Conservation (phyloP, 2,797 vertebrate genomes). For the Leucoraja ocellata region DNA sequence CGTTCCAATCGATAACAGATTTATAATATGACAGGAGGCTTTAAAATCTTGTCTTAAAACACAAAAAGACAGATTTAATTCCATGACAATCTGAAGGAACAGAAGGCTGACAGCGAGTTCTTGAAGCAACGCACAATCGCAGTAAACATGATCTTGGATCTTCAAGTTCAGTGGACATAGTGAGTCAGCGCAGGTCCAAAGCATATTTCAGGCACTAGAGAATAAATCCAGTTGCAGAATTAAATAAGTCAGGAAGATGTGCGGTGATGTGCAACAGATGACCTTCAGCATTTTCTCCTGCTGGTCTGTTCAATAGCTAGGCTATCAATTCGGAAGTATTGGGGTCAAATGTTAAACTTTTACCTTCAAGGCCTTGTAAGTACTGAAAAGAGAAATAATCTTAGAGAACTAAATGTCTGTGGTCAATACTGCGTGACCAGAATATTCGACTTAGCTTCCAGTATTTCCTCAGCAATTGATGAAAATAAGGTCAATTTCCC, state of each 20-base stretch:
- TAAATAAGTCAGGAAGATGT: neutral
- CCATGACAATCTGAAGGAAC: neutral
- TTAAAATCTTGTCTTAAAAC: neutral
- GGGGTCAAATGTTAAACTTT: neutral
- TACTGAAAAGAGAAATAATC: neutral
- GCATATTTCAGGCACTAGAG: neutral
- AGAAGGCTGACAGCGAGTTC: neutral
- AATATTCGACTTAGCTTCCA: neutral
- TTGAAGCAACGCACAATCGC: neutral
- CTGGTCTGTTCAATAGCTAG: neutral
- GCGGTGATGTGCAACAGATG: neutral
- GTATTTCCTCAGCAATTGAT: neutral
- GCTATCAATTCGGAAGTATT: neutral
- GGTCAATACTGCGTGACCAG: neutral
- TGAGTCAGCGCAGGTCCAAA: neutral
- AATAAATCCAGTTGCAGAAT: neutral
- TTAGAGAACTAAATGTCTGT: neutral
- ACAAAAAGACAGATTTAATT: neutral
- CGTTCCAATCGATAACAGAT: neutral
- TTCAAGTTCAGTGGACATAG: neutral
- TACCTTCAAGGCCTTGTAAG: neutral
- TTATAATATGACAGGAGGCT: neutral
- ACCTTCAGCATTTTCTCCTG: neutral
- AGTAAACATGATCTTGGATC: neutral
- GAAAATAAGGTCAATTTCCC: neutral